Evolutionary conservation across 2,888 invertebrate species (phyloP).

Genomic region (Crossocerus cetratus): DNA sequence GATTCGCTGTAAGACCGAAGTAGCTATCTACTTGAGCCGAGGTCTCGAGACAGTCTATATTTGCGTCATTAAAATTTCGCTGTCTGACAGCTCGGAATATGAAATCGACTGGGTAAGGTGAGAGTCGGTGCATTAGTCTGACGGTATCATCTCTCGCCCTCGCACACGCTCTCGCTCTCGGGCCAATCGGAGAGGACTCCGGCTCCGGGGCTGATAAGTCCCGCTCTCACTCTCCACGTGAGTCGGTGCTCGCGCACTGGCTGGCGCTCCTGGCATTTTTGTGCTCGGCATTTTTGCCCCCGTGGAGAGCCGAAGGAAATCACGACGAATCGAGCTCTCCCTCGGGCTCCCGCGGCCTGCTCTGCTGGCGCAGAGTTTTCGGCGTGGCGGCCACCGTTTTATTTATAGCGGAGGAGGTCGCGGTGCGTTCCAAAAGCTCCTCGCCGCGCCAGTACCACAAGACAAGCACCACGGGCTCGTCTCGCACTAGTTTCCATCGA

Average conservation of each 20-base stretch:
- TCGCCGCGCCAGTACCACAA: constrained; percentile 68
- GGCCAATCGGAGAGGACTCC: not conserved
- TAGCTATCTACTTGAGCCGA: no score
- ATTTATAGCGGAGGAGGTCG: constrained; percentile 76
- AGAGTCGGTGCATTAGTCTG: no score
- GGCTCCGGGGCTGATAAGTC: not conserved
- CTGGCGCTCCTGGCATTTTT: constrained; percentile 17
- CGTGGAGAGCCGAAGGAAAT: constrained; percentile 53
- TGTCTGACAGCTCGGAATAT: no score
- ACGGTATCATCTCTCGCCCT: no score
- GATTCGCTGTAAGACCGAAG: no score
- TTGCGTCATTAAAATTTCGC: no score
- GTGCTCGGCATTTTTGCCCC: constrained; percentile 1
- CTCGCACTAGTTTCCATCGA: constrained; percentile 46
- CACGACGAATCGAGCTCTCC: constrained; percentile 60
- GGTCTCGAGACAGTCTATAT: no score
- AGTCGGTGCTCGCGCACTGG: not conserved
- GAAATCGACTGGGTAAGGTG: no score
- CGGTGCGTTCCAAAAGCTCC: constrained; percentile 73
- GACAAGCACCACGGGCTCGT: constrained; percentile 50
- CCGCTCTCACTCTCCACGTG: constrained; percentile 4
- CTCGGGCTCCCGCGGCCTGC: constrained; percentile 25
- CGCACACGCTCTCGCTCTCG: no score
- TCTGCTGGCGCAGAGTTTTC: constrained; percentile 67
- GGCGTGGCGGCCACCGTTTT: constrained; percentile 65